Conservation (phyloP, 2,797 vertebrate genomes). For the Epinephelus awoara region DNA sequence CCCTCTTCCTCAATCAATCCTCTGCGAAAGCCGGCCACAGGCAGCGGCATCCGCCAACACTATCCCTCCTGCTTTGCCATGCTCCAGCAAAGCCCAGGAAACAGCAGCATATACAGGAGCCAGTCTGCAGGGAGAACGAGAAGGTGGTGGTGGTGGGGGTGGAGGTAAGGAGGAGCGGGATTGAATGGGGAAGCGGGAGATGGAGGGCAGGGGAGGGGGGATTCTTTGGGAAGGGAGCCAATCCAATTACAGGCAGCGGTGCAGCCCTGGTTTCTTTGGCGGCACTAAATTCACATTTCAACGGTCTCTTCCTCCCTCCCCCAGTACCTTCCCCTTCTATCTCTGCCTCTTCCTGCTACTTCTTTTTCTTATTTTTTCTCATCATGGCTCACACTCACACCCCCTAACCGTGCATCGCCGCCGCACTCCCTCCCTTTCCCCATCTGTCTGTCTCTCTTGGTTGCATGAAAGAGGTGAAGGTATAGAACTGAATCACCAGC, state of each 20-base stretch:
- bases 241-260: conserved; percentile 90
- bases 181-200: conserved; percentile 71
- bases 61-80: conserved; percentile 64
- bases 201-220: conserved; percentile 52
- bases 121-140: conserved; percentile 63
- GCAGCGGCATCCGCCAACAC: conserved; percentile 57
- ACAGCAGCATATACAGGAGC: conserved; percentile 77
- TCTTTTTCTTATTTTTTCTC: conserved; percentile 42
- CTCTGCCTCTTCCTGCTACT: conserved; percentile 48
- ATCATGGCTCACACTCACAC: conserved; percentile 40
- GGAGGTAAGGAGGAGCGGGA: conserved; percentile 43
- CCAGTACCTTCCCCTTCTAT: conserved; percentile 49
- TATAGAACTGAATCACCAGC: conserved; percentile 50
- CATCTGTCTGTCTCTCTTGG: conserved; percentile 42
- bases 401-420: conserved; percentile 14
- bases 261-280: conserved; percentile 83
- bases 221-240: conserved; percentile 89
- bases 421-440: conserved; percentile 18
- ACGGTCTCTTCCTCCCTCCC: conserved; percentile 72
- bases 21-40: conserved; percentile 57
- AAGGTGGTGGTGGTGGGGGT: conserved; percentile 18
- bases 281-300: conserved; percentile 87
- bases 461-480: conserved; percentile 38
- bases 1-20: conserved; percentile 73
- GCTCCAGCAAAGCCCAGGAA: conserved; percentile 82